Evolutionary conservation across 2,113 vertebrate species (phyloP), one percentile per base, ranked within the genome.

Genomic region (Entomyzon cyanotis): DNA sequence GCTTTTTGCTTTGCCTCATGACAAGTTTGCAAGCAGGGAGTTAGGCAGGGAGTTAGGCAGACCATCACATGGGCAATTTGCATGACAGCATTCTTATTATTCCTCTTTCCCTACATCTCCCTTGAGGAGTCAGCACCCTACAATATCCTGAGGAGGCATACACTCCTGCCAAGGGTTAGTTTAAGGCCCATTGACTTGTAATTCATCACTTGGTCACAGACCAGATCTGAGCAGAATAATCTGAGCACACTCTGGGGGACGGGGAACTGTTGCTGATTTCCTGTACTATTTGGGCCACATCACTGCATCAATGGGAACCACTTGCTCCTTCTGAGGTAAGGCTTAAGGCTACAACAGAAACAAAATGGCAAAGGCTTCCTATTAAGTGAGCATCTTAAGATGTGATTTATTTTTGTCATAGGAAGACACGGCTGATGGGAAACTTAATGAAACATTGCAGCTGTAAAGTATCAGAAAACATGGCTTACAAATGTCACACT

Each of bases 181-280:
- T 83, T 85, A 86, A 80, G 33, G 56, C 17, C 2, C 3, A 24
- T 13, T 74, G 35, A 67, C 35, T 41, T 58, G 17, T 37, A 71
- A 76, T 71, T 76, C 3, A 1, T 63, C 33, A 68, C 19, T 1
- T 74, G 39, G 12, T 59, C 39, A 74, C 18, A 84, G 35, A 44
- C 9, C 37, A 70, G 62, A 47, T 21, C n/a, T 65, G 39, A 65
- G n/a, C 11, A 58, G 37, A 39, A 7, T 12, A 64, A 17, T 10
- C 19, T 11, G 84, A 39, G 39, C 25, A 69, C 3, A 5, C 8
- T 1, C 1, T 0, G 0, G 6, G 9, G 2, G 7, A 42, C 23
- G 11, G 10, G 28, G 27, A 52, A 35, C 22, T 37, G 46, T 42
- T 90, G 53, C 24, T 63, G 62, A 33, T 23, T 81, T 28, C 21